A percentile compares a stretch with the other conserved stretches of the same genome.
Evolutionary conservation across 1,140 invertebrate species (phyloP).

Genomic region (Cryptotermes secundus): DNA sequence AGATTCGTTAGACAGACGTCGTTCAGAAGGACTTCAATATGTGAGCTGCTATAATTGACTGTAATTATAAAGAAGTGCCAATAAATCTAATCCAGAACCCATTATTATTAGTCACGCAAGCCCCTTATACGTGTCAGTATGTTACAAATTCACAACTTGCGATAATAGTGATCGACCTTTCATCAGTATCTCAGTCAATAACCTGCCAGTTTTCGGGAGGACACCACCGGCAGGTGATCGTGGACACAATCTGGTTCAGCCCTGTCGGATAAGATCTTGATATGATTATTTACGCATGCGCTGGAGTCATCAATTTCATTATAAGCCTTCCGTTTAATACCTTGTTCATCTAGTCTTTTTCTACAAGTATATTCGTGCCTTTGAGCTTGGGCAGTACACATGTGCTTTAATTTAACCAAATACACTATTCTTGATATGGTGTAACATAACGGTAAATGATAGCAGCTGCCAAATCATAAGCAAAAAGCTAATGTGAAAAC

Average conservation of each 20-base stretch:
- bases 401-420: not conserved
- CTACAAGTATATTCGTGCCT: not conserved
- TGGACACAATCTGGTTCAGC: not conserved
- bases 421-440: not conserved
- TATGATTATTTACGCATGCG: constrained; percentile 9
- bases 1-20: too few species aligned
- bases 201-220: not conserved
- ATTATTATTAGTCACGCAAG: too few species aligned
- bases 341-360: constrained; percentile 2
- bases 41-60: too few species aligned
- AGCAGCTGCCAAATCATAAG: not conserved
- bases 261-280: not conserved
- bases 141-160: too few species aligned
- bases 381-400: not conserved
- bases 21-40: too few species aligned
- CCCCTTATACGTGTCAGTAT: too few species aligned
- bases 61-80: too few species aligned
- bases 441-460: not conserved
- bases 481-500: constrained; percentile 17
- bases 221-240: not conserved
- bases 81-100: too few species aligned
- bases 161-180: not conserved
- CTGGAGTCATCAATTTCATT: constrained; percentile 10
- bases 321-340: not conserved
- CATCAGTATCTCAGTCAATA: not conserved